These are phyloP conservation scores for Eupeodes luniger DNA, from an alignment of 2,888 invertebrate species.

Conservation along the genomic window DNA sequence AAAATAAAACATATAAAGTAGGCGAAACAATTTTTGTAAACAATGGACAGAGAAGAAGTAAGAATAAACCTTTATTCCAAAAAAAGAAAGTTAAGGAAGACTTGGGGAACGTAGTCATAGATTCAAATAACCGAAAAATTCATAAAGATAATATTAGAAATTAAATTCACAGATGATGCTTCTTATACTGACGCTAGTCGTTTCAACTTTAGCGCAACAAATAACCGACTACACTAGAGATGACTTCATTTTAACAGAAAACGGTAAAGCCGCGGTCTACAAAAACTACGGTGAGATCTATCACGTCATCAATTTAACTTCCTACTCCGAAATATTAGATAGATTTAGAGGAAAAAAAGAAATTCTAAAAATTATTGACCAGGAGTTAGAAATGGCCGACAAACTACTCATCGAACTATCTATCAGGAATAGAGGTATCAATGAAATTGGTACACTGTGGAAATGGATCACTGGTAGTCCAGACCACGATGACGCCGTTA, in stretches of 20 bases:
- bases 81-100: constrained; percentile 3
- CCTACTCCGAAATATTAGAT: constrained; percentile 8
- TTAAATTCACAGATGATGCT: constrained; percentile 1
- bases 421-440: background rate
- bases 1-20: constrained; percentile 23
- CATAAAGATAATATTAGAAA: no score
- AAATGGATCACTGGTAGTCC: background rate
- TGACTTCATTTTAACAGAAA: no score
- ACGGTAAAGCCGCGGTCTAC: no score
- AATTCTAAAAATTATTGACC: background rate
- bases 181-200: no score
- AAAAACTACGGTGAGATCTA: background rate
- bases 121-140: no score
- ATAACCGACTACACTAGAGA: no score
- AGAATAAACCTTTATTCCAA: constrained; percentile 9
- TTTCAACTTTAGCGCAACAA: no score
- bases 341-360: background rate
- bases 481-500: background rate
- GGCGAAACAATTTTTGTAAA: constrained; percentile 29
- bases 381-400: background rate
- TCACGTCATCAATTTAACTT: constrained; percentile 8
- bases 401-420: background rate
- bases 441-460: background rate
- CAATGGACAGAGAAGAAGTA: constrained; percentile 23
- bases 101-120: no score